phyloP scores from a whole-genome alignment of 2,888 invertebrate genomes.

The Gnatocerus cornutus region DNA sequence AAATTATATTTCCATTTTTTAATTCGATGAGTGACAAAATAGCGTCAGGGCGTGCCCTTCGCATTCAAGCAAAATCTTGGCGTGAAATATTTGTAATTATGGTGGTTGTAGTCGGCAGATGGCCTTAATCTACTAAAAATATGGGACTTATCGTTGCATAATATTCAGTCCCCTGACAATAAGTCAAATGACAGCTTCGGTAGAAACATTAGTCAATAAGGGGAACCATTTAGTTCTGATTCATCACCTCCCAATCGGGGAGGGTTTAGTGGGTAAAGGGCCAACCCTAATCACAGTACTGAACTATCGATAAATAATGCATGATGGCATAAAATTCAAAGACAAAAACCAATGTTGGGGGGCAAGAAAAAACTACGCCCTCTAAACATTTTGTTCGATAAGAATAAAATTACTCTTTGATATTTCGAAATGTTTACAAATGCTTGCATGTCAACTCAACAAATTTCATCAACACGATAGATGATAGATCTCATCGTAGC shows the following conservation, averaged over 20 bases:
- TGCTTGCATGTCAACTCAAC: too few species aligned
- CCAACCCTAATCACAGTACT: slow-evolving; percentile 56
- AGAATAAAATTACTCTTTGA: too few species aligned
- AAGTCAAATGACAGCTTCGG: slow-evolving; percentile 52
- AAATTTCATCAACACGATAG: too few species aligned
- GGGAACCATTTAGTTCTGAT: slow-evolving; percentile 66
- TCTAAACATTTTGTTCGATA: not conserved
- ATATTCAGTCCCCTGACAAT: slow-evolving; percentile 50
- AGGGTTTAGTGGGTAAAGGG: slow-evolving; percentile 49
- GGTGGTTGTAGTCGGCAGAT: slow-evolving; percentile 41
- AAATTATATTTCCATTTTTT: slow-evolving; percentile 17
- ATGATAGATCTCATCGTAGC: too few species aligned
- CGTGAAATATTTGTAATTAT: slow-evolving; percentile 41
- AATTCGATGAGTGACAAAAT: slow-evolving; percentile 25
- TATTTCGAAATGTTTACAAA: too few species aligned
- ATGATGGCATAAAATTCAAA: slow-evolving; percentile 47
- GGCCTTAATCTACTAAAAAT: slow-evolving; percentile 49
- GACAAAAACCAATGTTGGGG: slow-evolving; percentile 19
- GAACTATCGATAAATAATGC: slow-evolving; percentile 59
- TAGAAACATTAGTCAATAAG: slow-evolving; percentile 55
- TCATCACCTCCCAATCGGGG: slow-evolving; percentile 61
- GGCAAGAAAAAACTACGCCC: not conserved
- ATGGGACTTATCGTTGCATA: slow-evolving; percentile 48
- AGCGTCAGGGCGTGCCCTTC: slow-evolving; percentile 10
- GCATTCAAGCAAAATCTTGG: slow-evolving; percentile 21